These are phyloP conservation scores for Sebastes schlegelii DNA, from an alignment of 2,113 vertebrate species.

Conservation along the genomic window DNA sequence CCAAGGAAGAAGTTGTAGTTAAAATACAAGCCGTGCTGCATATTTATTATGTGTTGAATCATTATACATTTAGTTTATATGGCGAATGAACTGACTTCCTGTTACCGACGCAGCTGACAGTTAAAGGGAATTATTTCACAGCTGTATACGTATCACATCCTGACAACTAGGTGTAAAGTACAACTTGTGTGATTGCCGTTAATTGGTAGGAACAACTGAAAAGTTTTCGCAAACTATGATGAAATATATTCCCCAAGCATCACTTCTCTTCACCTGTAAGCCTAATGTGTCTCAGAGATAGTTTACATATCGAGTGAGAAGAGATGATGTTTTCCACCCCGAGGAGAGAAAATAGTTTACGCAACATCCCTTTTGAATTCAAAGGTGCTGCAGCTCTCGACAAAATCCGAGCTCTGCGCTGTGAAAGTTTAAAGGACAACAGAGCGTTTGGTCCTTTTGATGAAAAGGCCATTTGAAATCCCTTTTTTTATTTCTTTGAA, in stretches of 20 bases:
- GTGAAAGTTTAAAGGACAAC: conserved; percentile 43
- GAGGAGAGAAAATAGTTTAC: conserved; percentile 27
- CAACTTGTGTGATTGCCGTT: neutral
- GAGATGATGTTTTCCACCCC: conserved; percentile 22
- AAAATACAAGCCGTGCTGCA: neutral
- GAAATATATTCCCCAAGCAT: conserved; percentile 7
- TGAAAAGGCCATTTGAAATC: conserved; percentile 53
- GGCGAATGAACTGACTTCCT: neutral
- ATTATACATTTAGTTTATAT: neutral
- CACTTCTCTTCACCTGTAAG: neutral
- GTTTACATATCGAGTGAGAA: neutral
- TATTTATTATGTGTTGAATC: neutral
- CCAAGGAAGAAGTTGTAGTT: neutral
- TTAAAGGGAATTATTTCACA: neutral
- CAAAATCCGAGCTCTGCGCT: conserved; percentile 38
- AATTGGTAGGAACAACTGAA: conserved; percentile 7
- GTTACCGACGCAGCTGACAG: neutral
- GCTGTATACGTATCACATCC: neutral
- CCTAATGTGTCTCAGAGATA: conserved; percentile 7
- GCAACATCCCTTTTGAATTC: conserved; percentile 44
- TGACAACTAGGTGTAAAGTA: conserved; percentile 17
- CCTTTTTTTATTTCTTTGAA: neutral
- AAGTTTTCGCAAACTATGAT: conserved; percentile 19
- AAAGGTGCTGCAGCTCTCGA: conserved; percentile 35
- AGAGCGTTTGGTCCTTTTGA: conserved; percentile 23